Base-by-base conservation (phyloP, 92 coral and sea anemone genomes). In the Phenganax stokvisi region DNA sequence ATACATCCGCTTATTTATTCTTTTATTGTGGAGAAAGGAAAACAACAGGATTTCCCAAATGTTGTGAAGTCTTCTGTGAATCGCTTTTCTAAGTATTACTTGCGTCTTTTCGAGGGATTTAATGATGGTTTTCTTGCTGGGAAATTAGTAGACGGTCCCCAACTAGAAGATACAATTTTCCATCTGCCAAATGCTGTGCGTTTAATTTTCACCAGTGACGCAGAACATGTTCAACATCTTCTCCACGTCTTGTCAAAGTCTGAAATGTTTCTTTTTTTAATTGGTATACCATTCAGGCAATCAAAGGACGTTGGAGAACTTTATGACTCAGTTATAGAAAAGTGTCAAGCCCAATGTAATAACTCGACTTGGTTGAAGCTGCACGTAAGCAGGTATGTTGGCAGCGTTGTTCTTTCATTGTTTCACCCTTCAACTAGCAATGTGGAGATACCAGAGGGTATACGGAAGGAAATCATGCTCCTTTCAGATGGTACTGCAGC, bases 1-100 rank as follows among this genome's bases (percentile, higher is more conserved):
- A 71, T 80, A 17, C 88, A 85, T 74, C 82, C 82, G 9, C 75
- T 85, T 7, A 15, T 85, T 11, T 72, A 74, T 28, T 81, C 82
- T 11, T 85, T 80, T 56, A 76, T 64, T 11, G 56, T 28, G 13
- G 81, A 73, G 47, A 85, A 54, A 44, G 88, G 76, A 56, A 7
- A 60, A 29, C 75, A 81, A 10, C 6, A 6, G 9, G 85, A 85
- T 10, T 54, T 85, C 80, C 54, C 65, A n/a, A 56, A 72, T 54
- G 77, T 82, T 27, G 0, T 56, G 12, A n/a, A 71, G 6, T 27
- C 59, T 9, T 61, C 85, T 15, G 28, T 20, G 25, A 28, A 4
- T 12, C 85, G 85, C 17, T 62, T 72, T 27, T 59, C 0, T n/a
- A 56, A 51, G 2, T 85, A 60, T 62, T 80, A 80, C 81, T 55